Evolutionary conservation across 2,113 vertebrate genomes (phyloP), one percentile per base, ranked within the genome.

Genomic region (Pseudorhombus dupliciocellatus): DNA sequence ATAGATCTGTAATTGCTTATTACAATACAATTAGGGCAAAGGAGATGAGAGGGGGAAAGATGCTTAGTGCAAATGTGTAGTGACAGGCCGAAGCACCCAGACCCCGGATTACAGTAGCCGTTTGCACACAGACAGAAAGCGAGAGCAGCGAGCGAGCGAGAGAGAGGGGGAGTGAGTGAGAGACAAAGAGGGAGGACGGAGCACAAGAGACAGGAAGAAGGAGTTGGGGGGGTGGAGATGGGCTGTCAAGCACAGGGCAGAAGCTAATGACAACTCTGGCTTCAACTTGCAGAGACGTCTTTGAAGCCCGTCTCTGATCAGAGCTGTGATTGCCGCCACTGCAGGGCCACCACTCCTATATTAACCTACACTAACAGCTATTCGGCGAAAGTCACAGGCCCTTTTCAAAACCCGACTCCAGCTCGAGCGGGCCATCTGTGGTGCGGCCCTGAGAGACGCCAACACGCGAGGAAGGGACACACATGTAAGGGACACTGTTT

Each of bases 11-110:
- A 92, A 94, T 92, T 93, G 88, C 87, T 92, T 92, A 92, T 92
- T 91, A 90, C 90, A 92, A 92, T 92, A 91, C 90, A 93, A 92
- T 94, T 92, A 92, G 87, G 75, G 83, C 73, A 87, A 90, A 93
- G 86, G 82, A 86, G 88, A 92, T 88, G 87, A 91, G 88, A 65
- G 86, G 88, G 84, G 90, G 81, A 88, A 90, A 91, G 87, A 88
- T 83, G 88, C 92, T 92, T 90, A 92, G 86, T 84, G 84, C 88
- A 92, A 93, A 93, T 91, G 84, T 89, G 79, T 86, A 91, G 79
- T 92, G 93, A 90, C 91, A 90, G 90, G 90, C 84, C 85, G 80
- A 75, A 88, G 84, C 76, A 76, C 71, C 59, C 70, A 74, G 82
- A 86, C 80, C 84, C 54, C 9, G 87, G 90, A 90, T 93, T 89